A percentile compares a stretch with the other conserved stretches of the same genome.
These are phyloP conservation scores for Pangasianodon gigas DNA, from an alignment of 2,113 vertebrate genomes.

Conservation along the genomic window DNA sequence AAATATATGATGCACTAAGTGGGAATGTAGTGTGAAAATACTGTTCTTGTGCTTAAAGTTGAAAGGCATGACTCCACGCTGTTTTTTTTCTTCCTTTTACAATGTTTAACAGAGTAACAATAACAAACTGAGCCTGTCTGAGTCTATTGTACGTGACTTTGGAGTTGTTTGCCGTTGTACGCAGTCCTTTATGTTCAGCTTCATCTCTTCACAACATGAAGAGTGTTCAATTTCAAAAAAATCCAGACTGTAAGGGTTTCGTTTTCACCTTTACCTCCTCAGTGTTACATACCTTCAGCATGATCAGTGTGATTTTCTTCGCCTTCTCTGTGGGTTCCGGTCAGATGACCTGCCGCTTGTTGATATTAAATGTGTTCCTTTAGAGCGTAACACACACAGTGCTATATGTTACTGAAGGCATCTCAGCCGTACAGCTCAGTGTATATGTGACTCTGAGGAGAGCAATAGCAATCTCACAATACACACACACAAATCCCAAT, in stretches of 20 bases:
- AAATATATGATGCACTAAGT: constrained; percentile 14
- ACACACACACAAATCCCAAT: not conserved
- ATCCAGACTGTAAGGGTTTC: not conserved
- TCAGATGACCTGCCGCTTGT: not conserved
- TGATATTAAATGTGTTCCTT: not conserved
- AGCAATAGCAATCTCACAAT: not conserved
- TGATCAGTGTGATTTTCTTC: not conserved
- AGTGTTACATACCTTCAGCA: constrained; percentile 2
- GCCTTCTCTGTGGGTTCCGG: not conserved
- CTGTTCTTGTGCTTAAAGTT: constrained; percentile 20
- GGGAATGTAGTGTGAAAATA: constrained; percentile 40
- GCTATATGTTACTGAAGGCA: not conserved
- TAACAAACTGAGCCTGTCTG: constrained; percentile 28
- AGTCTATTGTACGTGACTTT: not conserved
- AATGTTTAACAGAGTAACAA: constrained; percentile 14
- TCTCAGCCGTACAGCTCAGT: not conserved
- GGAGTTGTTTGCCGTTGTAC: not conserved
- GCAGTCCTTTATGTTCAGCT: not conserved
- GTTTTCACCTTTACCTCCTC: not conserved
- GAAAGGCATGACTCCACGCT: constrained; percentile 4
- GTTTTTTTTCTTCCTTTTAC: not conserved
- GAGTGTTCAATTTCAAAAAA: constrained; percentile 24
- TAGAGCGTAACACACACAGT: not conserved
- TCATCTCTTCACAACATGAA: not conserved
- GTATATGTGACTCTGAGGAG: not conserved